Conservation (phyloP, 2,888 invertebrate genomes). For the Steromphala cineraria region DNA sequence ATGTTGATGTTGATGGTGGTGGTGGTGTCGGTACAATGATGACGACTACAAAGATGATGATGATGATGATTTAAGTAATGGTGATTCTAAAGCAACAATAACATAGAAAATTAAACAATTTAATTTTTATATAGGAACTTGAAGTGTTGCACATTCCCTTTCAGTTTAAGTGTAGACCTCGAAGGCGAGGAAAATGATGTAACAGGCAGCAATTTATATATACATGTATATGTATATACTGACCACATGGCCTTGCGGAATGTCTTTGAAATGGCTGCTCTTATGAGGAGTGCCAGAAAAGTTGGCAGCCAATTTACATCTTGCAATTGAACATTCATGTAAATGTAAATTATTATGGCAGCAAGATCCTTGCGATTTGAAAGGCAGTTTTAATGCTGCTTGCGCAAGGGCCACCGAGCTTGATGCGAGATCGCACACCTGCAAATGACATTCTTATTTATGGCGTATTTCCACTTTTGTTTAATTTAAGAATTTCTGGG, state of each 20-base stretch:
- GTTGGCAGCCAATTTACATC: background rate
- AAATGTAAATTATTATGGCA: slow-evolving; percentile 18
- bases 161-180: background rate
- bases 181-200: background rate
- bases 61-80: no score
- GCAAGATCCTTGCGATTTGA: background rate
- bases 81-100: no score
- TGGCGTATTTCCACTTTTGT: slow-evolving; percentile 20
- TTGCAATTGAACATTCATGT: slow-evolving; percentile 7
- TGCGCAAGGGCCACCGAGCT: background rate
- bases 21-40: no score
- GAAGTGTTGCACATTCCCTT: background rate
- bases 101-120: no score
- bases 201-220: background rate
- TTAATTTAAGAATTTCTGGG: slow-evolving; percentile 21
- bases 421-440: slow-evolving; percentile 12
- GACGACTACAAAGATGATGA: no score
- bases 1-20: no score
- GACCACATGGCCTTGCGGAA: background rate
- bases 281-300: slow-evolving; percentile 5
- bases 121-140: background rate
- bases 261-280: slow-evolving; percentile 9
- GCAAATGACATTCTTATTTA: slow-evolving; percentile 35
- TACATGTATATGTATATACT: no score
- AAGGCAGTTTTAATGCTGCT: background rate